Percentiles rank a stretch among this genome's conserved stretches.
Evolutionary conservation across 2,888 invertebrate species (phyloP).

Genomic region (Carterocephalus palaemon): DNA sequence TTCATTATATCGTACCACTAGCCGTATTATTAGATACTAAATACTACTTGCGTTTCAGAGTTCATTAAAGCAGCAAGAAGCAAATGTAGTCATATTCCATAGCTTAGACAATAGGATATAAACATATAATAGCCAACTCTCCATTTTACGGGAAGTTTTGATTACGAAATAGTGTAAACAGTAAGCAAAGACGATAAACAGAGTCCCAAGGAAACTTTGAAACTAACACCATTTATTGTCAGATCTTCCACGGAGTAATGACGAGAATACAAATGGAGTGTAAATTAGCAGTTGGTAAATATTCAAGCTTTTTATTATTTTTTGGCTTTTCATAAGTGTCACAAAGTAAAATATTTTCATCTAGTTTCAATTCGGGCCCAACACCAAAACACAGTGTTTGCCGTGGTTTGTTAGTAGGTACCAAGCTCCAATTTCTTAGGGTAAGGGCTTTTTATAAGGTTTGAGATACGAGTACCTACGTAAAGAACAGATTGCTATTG

Average conservation of each 20-base stretch:
- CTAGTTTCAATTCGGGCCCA: too few relatives aligned
- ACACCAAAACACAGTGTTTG: too few relatives aligned
- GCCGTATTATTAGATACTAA: too few relatives aligned
- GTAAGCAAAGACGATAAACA: slow-evolving; percentile 39
- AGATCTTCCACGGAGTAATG: slow-evolving; percentile 30
- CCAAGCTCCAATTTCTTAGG: too few relatives aligned
- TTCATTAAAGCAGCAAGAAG: slow-evolving; percentile 38
- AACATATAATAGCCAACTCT: slow-evolving; percentile 9
- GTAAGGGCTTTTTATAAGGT: too few relatives aligned
- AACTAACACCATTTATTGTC: slow-evolving; percentile 26
- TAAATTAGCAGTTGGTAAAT: slow-evolving; percentile 36
- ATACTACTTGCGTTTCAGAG: too few relatives aligned
- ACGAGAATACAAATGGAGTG: slow-evolving; percentile 24
- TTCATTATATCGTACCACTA: too few relatives aligned
- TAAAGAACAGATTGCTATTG: too few relatives aligned
- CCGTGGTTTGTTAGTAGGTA: too few relatives aligned
- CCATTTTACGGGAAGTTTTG: slow-evolving; percentile 29
- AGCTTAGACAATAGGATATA: slow-evolving; percentile 32
- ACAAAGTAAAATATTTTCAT: too few relatives aligned
- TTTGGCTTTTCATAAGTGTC: background rate
- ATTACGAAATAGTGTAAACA: slow-evolving; percentile 33
- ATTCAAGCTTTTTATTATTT: background rate
- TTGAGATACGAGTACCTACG: too few relatives aligned
- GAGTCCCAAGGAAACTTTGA: slow-evolving; percentile 18
- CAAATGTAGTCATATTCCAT: slow-evolving; percentile 48